phyloP scores from a whole-genome alignment of 2,888 invertebrate species.

The Protula sp. region DNA sequence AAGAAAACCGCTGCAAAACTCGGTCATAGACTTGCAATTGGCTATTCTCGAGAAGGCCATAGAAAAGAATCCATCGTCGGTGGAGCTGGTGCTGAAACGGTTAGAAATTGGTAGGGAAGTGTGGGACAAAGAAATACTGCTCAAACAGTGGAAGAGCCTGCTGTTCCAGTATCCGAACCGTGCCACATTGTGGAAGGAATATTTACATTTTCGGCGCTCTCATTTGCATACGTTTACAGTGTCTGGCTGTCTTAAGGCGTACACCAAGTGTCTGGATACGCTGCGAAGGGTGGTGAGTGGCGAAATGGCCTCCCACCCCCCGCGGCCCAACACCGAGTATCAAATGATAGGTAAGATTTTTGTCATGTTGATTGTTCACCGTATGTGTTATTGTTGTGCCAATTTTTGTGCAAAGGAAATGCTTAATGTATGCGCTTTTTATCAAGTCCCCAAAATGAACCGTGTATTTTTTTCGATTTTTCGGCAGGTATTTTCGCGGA shows the following conservation, averaged over 20 bases:
- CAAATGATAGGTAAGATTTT: slow-evolving; percentile 41
- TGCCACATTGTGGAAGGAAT: slow-evolving; percentile 50
- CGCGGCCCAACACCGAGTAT: slow-evolving; percentile 35
- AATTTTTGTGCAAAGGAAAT: neutral
- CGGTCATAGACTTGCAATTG: slow-evolving; percentile 52
- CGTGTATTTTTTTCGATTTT: neutral
- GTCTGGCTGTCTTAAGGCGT: slow-evolving; percentile 39
- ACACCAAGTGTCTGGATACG: slow-evolving; percentile 42
- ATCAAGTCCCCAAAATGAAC: neutral
- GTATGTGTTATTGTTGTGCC: neutral
- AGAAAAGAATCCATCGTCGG: slow-evolving; percentile 45
- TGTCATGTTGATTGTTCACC: too few species aligned
- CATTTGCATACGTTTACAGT: slow-evolving; percentile 47
- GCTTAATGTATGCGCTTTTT: too few species aligned
- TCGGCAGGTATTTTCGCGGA: slow-evolving; percentile 47
- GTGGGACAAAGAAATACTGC: slow-evolving; percentile 42
- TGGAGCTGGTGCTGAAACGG: slow-evolving; percentile 46
- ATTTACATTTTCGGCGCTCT: slow-evolving; percentile 48
- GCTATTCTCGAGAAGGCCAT: slow-evolving; percentile 54
- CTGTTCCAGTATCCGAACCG: slow-evolving; percentile 52
- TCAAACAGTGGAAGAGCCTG: slow-evolving; percentile 51
- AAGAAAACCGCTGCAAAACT: slow-evolving; percentile 3
- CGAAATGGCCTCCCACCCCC: slow-evolving; percentile 41
- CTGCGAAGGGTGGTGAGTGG: slow-evolving; percentile 44
- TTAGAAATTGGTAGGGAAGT: slow-evolving; percentile 45